Evolutionary conservation across 2,113 vertebrate species (phyloP).

Genomic region (Coptodon rendalli): DNA sequence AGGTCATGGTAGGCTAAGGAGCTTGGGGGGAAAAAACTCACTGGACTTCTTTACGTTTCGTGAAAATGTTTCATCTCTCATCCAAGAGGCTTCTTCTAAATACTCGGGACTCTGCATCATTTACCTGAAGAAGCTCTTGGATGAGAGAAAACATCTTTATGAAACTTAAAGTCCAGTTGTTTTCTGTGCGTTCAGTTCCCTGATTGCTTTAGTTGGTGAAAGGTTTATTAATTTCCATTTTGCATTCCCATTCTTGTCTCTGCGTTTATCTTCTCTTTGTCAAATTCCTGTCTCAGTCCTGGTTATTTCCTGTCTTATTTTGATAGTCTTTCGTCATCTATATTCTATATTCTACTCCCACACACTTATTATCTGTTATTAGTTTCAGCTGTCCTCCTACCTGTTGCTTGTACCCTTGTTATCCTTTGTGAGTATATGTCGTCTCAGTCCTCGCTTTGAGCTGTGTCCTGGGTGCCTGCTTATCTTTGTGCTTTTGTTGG

Average conservation of each 20-base stretch:
- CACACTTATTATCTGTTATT: background rate
- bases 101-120: background rate
- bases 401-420: background rate
- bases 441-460: background rate
- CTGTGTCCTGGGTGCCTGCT: background rate
- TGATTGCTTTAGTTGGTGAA: background rate
- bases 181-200: background rate
- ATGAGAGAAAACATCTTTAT: background rate
- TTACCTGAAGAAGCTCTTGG: background rate
- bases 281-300: background rate
- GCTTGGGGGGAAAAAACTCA: rapidly evolving
- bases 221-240: background rate
- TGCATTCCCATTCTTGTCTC: background rate
- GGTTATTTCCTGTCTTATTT: background rate
- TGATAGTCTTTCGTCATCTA: background rate
- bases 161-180: background rate
- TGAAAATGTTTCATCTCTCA: background rate
- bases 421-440: background rate
- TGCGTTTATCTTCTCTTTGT: background rate
- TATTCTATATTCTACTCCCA: background rate
- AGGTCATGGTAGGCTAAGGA: background rate
- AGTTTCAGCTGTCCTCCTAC: background rate
- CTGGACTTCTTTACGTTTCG: background rate
- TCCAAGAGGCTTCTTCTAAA: background rate
- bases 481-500: background rate